Percentiles rank a stretch among this genome's conserved stretches.
Conservation (phyloP, 2,888 invertebrate species). For the Gastrophysa polygoni region DNA sequence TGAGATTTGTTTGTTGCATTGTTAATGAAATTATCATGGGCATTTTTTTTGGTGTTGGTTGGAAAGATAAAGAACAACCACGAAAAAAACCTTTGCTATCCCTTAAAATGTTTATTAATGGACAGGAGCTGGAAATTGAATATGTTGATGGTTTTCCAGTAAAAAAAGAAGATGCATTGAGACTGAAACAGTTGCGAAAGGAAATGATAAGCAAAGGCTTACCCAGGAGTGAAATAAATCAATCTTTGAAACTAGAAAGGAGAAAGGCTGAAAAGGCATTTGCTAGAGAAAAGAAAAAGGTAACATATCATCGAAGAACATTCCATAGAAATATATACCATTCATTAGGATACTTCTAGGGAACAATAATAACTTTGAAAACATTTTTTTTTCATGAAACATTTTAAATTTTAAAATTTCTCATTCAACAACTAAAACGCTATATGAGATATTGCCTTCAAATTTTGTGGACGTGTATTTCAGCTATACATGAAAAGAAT, state of each 20-base stretch:
- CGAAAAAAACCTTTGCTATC: conserved; percentile 45
- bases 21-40: too few relatives aligned
- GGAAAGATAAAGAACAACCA: conserved; percentile 57
- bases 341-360: too few relatives aligned
- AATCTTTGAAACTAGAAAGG: conserved; percentile 71
- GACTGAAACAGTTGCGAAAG: conserved; percentile 66
- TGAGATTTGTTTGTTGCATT: too few relatives aligned
- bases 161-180: conserved; percentile 71
- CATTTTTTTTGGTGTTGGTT: too few relatives aligned
- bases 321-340: too few relatives aligned
- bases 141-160: conserved; percentile 76
- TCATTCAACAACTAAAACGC: too few relatives aligned
- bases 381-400: too few relatives aligned
- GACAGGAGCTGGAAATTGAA: conserved; percentile 66
- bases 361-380: too few relatives aligned
- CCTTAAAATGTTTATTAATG: conserved; percentile 66
- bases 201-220: conserved; percentile 71
- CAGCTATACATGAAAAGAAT: too few relatives aligned
- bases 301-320: conserved; percentile 62
- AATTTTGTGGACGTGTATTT: too few relatives aligned
- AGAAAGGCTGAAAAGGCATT: conserved; percentile 75
- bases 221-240: conserved; percentile 69
- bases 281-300: conserved; percentile 69
- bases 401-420: too few relatives aligned
- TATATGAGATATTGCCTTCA: too few relatives aligned